These are phyloP conservation scores for Megaptera novaeangliae DNA, from an alignment of 2,113 vertebrate species.

Conservation along the genomic window DNA sequence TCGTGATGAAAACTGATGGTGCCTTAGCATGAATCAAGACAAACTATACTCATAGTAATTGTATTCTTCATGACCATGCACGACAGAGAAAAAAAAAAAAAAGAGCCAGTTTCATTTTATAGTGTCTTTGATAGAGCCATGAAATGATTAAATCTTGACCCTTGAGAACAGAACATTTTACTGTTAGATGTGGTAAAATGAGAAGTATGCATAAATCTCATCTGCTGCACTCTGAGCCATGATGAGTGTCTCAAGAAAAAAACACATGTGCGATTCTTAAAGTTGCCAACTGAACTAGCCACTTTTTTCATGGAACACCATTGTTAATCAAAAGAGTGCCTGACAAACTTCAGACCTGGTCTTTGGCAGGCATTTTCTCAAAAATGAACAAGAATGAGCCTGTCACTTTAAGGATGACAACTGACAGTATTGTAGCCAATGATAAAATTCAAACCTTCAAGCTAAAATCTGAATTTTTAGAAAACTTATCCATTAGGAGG, in stretches of 20 bases:
- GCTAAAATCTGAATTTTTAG: not conserved
- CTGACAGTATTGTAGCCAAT: not conserved
- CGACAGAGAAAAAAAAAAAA: too few species aligned
- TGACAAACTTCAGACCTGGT: not conserved
- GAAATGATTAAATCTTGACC: not conserved
- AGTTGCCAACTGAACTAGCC: not conserved
- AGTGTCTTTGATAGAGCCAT: not conserved
- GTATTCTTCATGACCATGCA: not conserved
- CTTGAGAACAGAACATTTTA: not conserved
- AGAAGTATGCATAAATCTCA: not conserved
- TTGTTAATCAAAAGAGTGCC: not conserved
- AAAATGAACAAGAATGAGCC: not conserved
- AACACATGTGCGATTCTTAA: not conserved
- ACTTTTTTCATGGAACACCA: not conserved
- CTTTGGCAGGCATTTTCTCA: not conserved
- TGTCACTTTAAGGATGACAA: not conserved
- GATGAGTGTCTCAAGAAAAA: not conserved
- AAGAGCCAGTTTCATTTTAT: not conserved
- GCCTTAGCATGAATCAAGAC: not conserved
- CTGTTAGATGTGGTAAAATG: not conserved
- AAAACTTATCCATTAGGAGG: conserved; percentile 17
- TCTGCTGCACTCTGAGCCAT: not conserved
- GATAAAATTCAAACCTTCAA: conserved; percentile 27
- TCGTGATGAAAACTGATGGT: not conserved
- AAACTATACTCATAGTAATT: not conserved